Conservation (phyloP, 2,113 vertebrate genomes). For the Chaetodon trifascialis region DNA sequence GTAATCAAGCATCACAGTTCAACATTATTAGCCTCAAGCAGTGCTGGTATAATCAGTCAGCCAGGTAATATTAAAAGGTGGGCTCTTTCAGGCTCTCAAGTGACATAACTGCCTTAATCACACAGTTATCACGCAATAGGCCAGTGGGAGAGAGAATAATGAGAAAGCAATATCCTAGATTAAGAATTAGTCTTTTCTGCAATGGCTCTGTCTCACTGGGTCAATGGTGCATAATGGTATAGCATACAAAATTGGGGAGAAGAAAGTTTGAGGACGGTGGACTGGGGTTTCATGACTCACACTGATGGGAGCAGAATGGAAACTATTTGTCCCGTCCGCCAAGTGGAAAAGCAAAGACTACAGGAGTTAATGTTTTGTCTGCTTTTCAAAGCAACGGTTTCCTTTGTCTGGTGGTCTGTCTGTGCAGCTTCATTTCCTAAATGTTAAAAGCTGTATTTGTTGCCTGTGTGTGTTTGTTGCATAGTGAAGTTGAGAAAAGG, state of each 20-base stretch:
- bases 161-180: conserved; percentile 80
- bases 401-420: neutral
- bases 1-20: conserved; percentile 76
- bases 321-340: neutral
- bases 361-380: neutral
- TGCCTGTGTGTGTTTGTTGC: no score
- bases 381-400: neutral
- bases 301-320: neutral
- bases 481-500: neutral
- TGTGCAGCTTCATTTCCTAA: neutral
- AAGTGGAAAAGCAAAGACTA: conserved; percentile 1
- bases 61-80: conserved; percentile 82
- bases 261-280: conserved; percentile 1
- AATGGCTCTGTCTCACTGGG: conserved; percentile 65
- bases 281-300: neutral
- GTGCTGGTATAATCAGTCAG: conserved; percentile 75
- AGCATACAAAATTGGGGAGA: conserved; percentile 45
- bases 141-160: conserved; percentile 73
- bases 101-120: conserved; percentile 83
- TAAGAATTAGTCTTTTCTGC: conserved; percentile 75
- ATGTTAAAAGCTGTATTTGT: conserved; percentile 2
- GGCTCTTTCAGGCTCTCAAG: conserved; percentile 71
- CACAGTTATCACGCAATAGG: conserved; percentile 77
- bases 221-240: conserved; percentile 52
- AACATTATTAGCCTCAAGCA: conserved; percentile 74